Evolutionary conservation across 2,113 vertebrate species (phyloP).

Genomic region (Menura novaehollandiae): DNA sequence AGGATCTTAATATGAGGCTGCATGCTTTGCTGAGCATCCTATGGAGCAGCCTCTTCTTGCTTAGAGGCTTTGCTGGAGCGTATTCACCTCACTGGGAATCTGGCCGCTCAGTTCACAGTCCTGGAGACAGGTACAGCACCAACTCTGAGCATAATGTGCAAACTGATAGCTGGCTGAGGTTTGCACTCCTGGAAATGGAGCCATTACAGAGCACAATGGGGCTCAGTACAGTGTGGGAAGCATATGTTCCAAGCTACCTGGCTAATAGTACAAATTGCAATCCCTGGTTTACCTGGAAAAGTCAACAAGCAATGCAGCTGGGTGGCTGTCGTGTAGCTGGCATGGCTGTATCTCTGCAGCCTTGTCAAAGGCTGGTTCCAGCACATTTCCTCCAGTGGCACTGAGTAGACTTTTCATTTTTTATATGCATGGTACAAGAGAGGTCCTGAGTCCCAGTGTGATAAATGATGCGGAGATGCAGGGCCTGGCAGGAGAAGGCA

Average conservation of each 20-base stretch:
- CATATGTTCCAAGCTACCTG: background rate
- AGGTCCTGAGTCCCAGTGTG: background rate
- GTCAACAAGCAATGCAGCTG: background rate
- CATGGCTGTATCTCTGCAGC: background rate
- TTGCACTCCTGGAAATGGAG: background rate
- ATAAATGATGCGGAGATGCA: background rate
- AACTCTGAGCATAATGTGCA: background rate
- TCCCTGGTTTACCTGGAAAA: background rate
- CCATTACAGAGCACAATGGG: background rate
- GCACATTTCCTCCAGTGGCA: background rate
- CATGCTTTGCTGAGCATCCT: background rate
- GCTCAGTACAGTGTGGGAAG: background rate
- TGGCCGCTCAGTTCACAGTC: background rate
- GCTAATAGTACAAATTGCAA: background rate
- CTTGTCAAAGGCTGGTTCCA: background rate
- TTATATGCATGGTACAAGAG: background rate
- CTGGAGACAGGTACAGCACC: background rate
- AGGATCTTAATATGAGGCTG: background rate
- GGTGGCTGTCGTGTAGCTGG: background rate
- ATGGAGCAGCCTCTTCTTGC: background rate
- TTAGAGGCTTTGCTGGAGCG: background rate
- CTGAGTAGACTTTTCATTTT: background rate
- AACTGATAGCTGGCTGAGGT: background rate
- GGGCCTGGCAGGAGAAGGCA: background rate
- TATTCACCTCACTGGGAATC: background rate